Conservation (phyloP, 2,888 invertebrate species). For the Spodoptera exigua region DNA sequence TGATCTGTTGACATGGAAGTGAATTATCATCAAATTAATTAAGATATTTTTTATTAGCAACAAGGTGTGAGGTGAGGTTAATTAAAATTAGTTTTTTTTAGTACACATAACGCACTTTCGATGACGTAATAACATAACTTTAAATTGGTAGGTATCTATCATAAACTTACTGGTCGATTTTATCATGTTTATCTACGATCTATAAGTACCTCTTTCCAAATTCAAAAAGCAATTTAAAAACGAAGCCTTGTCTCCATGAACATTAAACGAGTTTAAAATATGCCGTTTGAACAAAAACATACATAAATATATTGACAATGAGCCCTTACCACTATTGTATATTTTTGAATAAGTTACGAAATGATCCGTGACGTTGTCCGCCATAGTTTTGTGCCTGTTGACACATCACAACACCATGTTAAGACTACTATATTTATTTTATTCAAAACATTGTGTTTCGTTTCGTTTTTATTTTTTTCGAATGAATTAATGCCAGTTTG, state of each 20-base stretch:
- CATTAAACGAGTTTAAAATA: slow-evolving; percentile 42
- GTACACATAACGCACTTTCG: no score
- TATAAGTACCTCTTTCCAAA: slow-evolving; percentile 12
- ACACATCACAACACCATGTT: slow-evolving; percentile 58
- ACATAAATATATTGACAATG: slow-evolving; percentile 61
- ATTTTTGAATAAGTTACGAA: slow-evolving; percentile 56
- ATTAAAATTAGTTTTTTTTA: no score
- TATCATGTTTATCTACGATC: slow-evolving; percentile 1
- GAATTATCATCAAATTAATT: no score
- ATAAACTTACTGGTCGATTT: slow-evolving; percentile 8
- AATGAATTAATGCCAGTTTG: slow-evolving; percentile 47
- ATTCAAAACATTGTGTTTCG: slow-evolving; percentile 51
- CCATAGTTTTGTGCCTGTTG: slow-evolving; percentile 59
- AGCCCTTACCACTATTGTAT: slow-evolving; percentile 47
- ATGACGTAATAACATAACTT: no score
- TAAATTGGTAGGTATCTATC: no score
- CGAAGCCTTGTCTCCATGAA: slow-evolving; percentile 15
- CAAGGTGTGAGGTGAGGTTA: no score
- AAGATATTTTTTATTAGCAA: no score
- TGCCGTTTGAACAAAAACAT: slow-evolving; percentile 47
- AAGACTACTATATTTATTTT: slow-evolving; percentile 54
- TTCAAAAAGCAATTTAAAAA: slow-evolving; percentile 20
- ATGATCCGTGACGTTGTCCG: slow-evolving; percentile 52
- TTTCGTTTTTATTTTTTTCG: slow-evolving; percentile 42
- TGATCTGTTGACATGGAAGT: no score